Percentiles rank a stretch among this genome's conserved stretches.
Evolutionary conservation across 2,113 vertebrate genomes (phyloP).

Genomic region (Thamnaconus septentrionalis): DNA sequence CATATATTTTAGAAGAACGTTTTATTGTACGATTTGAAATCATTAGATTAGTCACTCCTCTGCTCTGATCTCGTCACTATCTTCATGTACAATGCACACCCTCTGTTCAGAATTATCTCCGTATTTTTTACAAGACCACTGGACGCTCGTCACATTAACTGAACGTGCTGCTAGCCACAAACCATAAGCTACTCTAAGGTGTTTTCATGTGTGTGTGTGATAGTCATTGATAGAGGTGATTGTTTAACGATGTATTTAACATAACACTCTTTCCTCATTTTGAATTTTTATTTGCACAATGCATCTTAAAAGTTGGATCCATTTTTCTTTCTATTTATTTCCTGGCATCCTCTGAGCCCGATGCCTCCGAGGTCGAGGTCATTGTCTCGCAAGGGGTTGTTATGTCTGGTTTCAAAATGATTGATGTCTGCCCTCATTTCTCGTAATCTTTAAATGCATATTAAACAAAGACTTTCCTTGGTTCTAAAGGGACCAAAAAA

Average conservation of each 20-base stretch:
- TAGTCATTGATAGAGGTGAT: slow-evolving; percentile 10
- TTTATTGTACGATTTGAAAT: slow-evolving; percentile 36
- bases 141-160: slow-evolving; percentile 47
- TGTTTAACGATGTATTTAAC: slow-evolving; percentile 1
- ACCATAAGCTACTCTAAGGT: slow-evolving; percentile 57
- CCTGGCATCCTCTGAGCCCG: not conserved
- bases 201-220: slow-evolving; percentile 28
- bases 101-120: slow-evolving; percentile 23
- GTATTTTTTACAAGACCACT: slow-evolving; percentile 50
- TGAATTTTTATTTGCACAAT: slow-evolving; percentile 15
- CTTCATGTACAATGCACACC: slow-evolving; percentile 9
- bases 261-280: not conserved
- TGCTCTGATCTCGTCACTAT: slow-evolving; percentile 7
- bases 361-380: too few species aligned
- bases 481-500: not conserved
- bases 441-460: too few species aligned
- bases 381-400: not conserved
- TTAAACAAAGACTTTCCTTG: not conserved
- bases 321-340: slow-evolving; percentile 2
- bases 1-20: slow-evolving; percentile 68
- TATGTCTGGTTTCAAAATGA: not conserved
- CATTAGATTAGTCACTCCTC: slow-evolving; percentile 13
- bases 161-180: slow-evolving; percentile 66
- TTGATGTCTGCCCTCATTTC: too few species aligned
- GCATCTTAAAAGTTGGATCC: slow-evolving; percentile 4